Percentiles rank a stretch among this genome's conserved stretches.
Evolutionary conservation across 2,888 invertebrate genomes (phyloP).

Genomic region (Adelognathus sp.): DNA sequence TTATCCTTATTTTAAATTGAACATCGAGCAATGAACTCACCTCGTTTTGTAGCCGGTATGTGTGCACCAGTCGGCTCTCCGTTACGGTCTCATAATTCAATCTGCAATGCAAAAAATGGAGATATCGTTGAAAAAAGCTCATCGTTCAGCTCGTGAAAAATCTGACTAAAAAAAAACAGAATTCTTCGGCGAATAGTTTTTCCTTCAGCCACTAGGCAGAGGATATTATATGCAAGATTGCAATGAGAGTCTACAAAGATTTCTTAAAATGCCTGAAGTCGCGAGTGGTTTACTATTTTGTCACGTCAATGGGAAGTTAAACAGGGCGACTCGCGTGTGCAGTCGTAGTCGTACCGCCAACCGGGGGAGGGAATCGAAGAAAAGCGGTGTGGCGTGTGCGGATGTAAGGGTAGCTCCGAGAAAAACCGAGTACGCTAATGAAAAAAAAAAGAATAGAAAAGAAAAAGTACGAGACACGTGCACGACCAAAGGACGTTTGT

Average conservation of each 20-base stretch:
- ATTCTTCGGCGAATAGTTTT: no score
- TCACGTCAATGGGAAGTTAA: conserved; percentile 1
- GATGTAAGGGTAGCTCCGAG: conserved; percentile 32
- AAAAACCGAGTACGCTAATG: conserved; percentile 38
- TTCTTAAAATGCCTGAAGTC: no score
- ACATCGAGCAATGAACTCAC: conserved; percentile 66
- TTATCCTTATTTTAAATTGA: not conserved
- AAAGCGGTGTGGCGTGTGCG: conserved; percentile 39
- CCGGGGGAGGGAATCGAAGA: conserved; percentile 33
- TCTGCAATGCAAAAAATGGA: conserved; percentile 68
- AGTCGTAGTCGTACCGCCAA: conserved; percentile 2
- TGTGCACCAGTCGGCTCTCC: conserved; percentile 77
- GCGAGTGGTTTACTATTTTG: not conserved
- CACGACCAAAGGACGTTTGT: conserved; percentile 8
- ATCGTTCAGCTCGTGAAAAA: no score
- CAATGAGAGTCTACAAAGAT: no score
- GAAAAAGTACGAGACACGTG: conserved; percentile 29
- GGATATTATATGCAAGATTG: no score
- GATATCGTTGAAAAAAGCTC: conserved; percentile 1
- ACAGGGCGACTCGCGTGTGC: conserved; percentile 31
- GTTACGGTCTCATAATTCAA: conserved; percentile 79
- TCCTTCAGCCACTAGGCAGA: no score
- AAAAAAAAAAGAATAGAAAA: conserved; percentile 34
- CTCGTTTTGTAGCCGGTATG: conserved; percentile 74
- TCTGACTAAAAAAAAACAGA: no score